Evolutionary conservation across 64 coral and sea anemone species (phyloP), one percentile per base, ranked within the genome.

Genomic region (Actinia equina): DNA sequence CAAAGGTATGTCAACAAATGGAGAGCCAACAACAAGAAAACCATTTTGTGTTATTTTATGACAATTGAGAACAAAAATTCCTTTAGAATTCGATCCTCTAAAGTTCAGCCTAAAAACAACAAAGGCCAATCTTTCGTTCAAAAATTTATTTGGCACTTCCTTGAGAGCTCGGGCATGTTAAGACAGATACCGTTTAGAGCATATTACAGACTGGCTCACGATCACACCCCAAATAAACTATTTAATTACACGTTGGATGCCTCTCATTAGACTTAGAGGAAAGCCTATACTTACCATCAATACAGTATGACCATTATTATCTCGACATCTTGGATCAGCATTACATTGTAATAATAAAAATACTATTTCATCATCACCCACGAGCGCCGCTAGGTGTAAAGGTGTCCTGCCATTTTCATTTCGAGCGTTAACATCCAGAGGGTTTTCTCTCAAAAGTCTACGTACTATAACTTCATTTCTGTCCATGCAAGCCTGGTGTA

Each of bases 371-470:
- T 92, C 88, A 78, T 77, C 63, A 5, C 97, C 97, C 17, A 54
- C 86, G 8, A 85, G 41, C 16, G 90, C 80, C n/a, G 97, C 97
- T 85, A 91, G 80, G 59, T 99, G 97, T 14, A 99, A 55, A n/a
- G 97, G 89, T 20, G 90, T 93, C 19, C 87, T 81, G 7, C 97
- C 97, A 49, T 95, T 80, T 78, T 99, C 93, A 86, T 95, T 95
- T 82, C 90, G 74, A 19, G 93, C 88, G 61, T 93, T 95, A 7
- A 99, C 79, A 70, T 95, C 86, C 13, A 89, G 87, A 25, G 88
- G 93, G 25, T 95, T 92, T 67, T 90, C 93, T 64, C 90, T 85
- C 54, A 99, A 84, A 80, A 93, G 82, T 85, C 87, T 92, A 70
- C 69, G 94, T 22, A 99, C 91, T 55, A 95, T 69, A 86, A 45